These are phyloP conservation scores for Cerastis rubricosa DNA, from an alignment of 2,888 invertebrate species.

Conservation along the genomic window DNA sequence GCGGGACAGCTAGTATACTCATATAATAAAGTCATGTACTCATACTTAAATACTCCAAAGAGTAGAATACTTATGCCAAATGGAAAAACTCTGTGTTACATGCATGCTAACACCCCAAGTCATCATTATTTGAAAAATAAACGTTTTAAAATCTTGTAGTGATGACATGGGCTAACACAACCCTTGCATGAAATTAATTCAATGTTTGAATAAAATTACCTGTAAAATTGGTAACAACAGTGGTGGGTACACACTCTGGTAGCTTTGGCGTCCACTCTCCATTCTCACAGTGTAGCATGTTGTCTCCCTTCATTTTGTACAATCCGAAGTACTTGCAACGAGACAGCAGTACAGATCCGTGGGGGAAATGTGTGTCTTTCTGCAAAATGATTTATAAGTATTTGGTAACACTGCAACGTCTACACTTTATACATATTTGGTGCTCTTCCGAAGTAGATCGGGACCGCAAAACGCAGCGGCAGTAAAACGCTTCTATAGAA, in stretches of 20 bases:
- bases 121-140: no score
- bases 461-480: neutral
- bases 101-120: no score
- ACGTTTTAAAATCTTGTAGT: neutral
- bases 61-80: no score
- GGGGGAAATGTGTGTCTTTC: conserved; percentile 93
- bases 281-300: conserved; percentile 94
- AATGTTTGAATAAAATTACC: conserved; percentile 84
- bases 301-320: conserved; percentile 95
- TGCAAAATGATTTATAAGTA: conserved; percentile 60
- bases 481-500: neutral
- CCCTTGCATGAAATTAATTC: neutral
- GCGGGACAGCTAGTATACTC: no score
- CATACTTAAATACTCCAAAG: no score
- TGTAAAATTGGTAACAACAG: conserved; percentile 96
- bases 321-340: conserved; percentile 95
- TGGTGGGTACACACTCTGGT: conserved; percentile 96
- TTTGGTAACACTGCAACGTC: neutral
- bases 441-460: neutral
- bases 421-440: neutral
- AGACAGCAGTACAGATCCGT: conserved; percentile 94
- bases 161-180: neutral
- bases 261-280: conserved; percentile 95
- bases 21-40: no score
- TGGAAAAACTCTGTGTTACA: no score